These are phyloP conservation scores for Gobio gobio DNA, from an alignment of 2,113 vertebrate genomes.

Conservation along the genomic window DNA sequence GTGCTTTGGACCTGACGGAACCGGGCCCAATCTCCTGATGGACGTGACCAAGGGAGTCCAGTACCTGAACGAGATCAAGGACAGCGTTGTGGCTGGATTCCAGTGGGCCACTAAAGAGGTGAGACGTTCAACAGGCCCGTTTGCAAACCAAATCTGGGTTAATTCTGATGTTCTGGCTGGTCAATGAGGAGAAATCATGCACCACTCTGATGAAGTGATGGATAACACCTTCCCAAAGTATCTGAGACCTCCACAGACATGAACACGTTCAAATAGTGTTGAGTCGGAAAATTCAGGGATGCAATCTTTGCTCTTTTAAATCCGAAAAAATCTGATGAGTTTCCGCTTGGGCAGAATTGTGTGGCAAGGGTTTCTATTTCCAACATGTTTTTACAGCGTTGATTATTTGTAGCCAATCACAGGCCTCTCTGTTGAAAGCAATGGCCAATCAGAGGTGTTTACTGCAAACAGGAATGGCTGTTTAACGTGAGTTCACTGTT, in stretches of 20 bases:
- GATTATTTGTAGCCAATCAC: too few relatives aligned
- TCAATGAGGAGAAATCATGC: slow-evolving; percentile 60
- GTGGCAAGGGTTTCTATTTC: too few relatives aligned
- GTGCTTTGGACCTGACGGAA: slow-evolving; percentile 94
- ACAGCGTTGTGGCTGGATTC: slow-evolving; percentile 94
- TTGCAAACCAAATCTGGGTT: not conserved
- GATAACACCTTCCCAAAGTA: slow-evolving; percentile 11
- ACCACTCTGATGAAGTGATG: slow-evolving; percentile 57
- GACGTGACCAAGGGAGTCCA: slow-evolving; percentile 97
- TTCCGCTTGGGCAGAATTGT: too few relatives aligned
- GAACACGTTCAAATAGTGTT: not conserved
- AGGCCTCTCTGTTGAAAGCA: too few relatives aligned
- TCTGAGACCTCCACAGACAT: slow-evolving; percentile 49
- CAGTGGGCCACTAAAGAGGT: slow-evolving; percentile 98
- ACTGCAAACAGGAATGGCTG: too few relatives aligned
- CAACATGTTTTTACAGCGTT: too few relatives aligned
- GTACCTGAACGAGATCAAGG: slow-evolving; percentile 98
- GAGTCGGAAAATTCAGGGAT: not conserved
- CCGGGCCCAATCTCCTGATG: slow-evolving; percentile 87
- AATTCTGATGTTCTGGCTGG: slow-evolving; percentile 18
- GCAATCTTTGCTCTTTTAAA: too few relatives aligned
- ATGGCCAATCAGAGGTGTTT: too few relatives aligned
- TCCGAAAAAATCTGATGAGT: too few relatives aligned
- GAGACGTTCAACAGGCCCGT: not conserved
- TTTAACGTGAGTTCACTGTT: too few relatives aligned